phyloP scores from a whole-genome alignment of 2,797 vertebrate genomes.

The Cossypha heuglini region DNA sequence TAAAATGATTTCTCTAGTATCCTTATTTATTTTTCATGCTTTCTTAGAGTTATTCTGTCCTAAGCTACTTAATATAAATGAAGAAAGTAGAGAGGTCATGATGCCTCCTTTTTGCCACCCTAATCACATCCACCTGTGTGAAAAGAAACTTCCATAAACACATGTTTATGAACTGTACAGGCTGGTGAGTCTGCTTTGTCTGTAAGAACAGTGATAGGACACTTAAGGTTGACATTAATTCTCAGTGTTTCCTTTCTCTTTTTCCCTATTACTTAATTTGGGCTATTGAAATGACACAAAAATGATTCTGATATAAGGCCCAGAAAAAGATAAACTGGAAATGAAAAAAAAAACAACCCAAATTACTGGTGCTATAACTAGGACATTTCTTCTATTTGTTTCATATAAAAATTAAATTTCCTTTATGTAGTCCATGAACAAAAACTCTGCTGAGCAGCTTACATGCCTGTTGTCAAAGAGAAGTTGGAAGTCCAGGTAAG shows the following conservation, averaged over 20 bases:
- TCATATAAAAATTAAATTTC: not conserved
- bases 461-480: not conserved
- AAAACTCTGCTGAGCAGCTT: not conserved
- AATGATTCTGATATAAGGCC: not conserved
- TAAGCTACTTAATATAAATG: not conserved
- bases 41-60: not conserved
- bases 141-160: not conserved
- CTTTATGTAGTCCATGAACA: not conserved
- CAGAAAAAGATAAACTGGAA: not conserved
- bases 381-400: not conserved
- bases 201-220: not conserved
- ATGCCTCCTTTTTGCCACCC: not conserved
- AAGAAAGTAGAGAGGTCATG: not conserved
- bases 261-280: not conserved
- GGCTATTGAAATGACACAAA: not conserved
- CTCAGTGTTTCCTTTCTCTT: not conserved
- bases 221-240: not conserved
- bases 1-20: not conserved
- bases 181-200: not conserved
- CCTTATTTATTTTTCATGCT: not conserved
- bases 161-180: rapidly evolving
- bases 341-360: not conserved
- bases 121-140: not conserved
- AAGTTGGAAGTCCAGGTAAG: not conserved
- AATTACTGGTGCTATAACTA: not conserved